Evolutionary conservation across 2,888 invertebrate genomes (phyloP).

Genomic region (Thera obeliscata): DNA sequence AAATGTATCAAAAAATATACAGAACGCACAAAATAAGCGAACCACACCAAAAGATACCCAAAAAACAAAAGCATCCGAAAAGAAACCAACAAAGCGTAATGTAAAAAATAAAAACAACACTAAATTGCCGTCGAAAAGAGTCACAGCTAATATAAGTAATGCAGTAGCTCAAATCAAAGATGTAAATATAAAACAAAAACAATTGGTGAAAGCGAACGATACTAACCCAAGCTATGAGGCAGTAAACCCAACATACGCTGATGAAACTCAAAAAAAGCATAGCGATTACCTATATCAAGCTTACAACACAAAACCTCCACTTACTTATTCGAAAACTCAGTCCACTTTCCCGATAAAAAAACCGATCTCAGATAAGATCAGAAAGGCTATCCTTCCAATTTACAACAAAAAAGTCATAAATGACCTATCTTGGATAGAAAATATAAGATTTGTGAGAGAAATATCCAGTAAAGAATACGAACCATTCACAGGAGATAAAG

Average conservation of each 20-base stretch:
- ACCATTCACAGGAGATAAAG: conserved; percentile 37
- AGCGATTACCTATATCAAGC: neutral
- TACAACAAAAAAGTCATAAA: conserved; percentile 27
- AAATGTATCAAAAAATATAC: conserved; percentile 1
- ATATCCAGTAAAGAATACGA: conserved; percentile 57
- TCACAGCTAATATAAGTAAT: neutral
- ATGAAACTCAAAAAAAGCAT: conserved; percentile 4
- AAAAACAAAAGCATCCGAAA: conserved; percentile 3
- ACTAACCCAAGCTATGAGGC: neutral
- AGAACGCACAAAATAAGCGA: conserved; percentile 2
- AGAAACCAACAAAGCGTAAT: conserved; percentile 6
- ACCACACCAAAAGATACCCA: neutral
- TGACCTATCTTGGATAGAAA: conserved; percentile 66
- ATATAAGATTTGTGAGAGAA: conserved; percentile 64
- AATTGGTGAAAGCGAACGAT: neutral
- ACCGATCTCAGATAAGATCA: neutral
- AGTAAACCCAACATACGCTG: neutral
- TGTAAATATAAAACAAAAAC: conserved; percentile 1
- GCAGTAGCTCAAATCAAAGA: neutral
- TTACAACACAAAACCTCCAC: conserved; percentile 3
- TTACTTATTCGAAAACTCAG: conserved; percentile 13
- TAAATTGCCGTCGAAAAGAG: neutral
- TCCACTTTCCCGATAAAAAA: neutral
- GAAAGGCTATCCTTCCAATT: conserved; percentile 1
- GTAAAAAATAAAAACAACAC: conserved; percentile 5